A percentile compares a stretch with the other conserved stretches of the same genome.
These are phyloP conservation scores for Trachurus trachurus DNA, from an alignment of 2,797 vertebrate genomes.

Conservation along the genomic window DNA sequence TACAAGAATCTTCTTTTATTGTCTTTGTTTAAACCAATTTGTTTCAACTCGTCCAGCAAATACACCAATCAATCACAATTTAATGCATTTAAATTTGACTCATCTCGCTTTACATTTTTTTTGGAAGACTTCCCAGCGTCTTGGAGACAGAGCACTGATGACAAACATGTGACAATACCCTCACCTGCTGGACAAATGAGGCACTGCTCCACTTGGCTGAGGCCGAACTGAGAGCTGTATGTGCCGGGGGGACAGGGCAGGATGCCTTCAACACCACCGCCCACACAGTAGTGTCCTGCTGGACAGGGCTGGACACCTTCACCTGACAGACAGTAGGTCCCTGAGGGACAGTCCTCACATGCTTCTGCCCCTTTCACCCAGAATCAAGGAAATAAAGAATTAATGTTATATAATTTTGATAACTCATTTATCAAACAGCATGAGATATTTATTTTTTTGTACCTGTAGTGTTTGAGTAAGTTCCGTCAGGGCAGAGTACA, in stretches of 20 bases:
- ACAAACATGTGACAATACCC: conserved; percentile 67
- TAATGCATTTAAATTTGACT: not conserved
- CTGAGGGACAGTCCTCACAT: conserved; percentile 87
- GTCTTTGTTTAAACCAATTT: conserved; percentile 22
- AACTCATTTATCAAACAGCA: not conserved
- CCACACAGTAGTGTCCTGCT: conserved; percentile 88
- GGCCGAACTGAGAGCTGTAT: conserved; percentile 85
- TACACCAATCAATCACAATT: not conserved
- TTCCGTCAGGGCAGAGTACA: conserved; percentile 83
- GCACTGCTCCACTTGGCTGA: conserved; percentile 87
- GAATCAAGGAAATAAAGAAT: not conserved
- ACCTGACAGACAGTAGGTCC: conserved; percentile 88
- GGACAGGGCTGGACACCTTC: conserved; percentile 85
- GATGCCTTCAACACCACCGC: conserved; percentile 81
- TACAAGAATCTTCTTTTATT: not conserved
- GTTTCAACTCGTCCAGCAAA: conserved; percentile 45
- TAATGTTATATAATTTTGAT: not conserved
- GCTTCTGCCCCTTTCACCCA: conserved; percentile 79
- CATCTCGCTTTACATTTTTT: conserved; percentile 17
- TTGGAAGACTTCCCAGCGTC: not conserved
- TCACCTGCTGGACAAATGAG: conserved; percentile 91
- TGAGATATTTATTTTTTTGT: not conserved
- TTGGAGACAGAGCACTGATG: not conserved
- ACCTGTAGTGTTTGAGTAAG: conserved; percentile 88
- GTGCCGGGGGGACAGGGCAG: conserved; percentile 90